Base-by-base conservation (phyloP, 2,113 vertebrate species). In the Catharus minimus region DNA sequence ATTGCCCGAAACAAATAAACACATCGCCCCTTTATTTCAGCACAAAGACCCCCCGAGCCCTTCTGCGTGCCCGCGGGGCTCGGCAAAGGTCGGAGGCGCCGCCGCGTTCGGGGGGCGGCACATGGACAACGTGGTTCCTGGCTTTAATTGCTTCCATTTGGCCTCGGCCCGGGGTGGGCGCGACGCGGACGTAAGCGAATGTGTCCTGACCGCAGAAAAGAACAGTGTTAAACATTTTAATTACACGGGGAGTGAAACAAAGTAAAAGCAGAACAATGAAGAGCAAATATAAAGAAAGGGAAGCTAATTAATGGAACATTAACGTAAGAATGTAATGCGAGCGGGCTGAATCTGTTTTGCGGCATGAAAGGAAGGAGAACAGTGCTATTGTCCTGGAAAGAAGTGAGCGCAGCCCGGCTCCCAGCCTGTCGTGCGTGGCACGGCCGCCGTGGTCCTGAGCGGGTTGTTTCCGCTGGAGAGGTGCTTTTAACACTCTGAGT, bases 261-360 rank as follows among this genome's bases (percentile, higher is more conserved):
- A 97, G 95, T 95, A 82, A 93, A 90, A 92, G 89, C 89, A 91
- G 94, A 97, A 97, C 95, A 96, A 97, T 96, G 95, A 91, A 55
- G 73, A 65, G 27, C 68, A 78, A 95, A 89, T 65, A 66, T 79
- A 90, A 95, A 94, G 96, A 95, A 90, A 92, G 66, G 62, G 50
- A 76, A 86, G 74, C 53, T 92, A 93, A 94, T 95, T 94, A 80
- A 93, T 95, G 91, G 91, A 96, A 95, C 89, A 86, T 92, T 89
- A 95, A 75, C 86, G 68, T 93, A 90, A 92, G 75, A 96, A 92
- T 89, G 83, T 93, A 94, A 94, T 86, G 91, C 87, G 83, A 90
- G 52, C 92, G 93, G 93, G 68, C 92, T 89, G 82, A 89, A 78
- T 93, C 64, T 90, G 85, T 61, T 89, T 91, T 91, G 57, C 39